These are phyloP conservation scores for Benthosema pterotum DNA, from an alignment of 2,797 vertebrate species.

Conservation along the genomic window DNA sequence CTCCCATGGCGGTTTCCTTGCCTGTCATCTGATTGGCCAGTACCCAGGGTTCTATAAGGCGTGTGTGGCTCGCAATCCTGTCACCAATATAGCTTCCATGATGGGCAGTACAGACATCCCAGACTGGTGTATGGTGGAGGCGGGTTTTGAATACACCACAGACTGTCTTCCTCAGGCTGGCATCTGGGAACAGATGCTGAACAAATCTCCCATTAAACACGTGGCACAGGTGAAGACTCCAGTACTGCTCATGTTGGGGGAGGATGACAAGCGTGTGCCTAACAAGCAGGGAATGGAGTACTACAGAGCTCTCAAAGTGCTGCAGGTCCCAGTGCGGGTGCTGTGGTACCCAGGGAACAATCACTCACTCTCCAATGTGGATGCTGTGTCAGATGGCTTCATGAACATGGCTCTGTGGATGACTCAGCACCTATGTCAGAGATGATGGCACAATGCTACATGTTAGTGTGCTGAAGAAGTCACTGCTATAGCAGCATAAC, in stretches of 20 bases:
- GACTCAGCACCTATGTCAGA: slow-evolving; percentile 80
- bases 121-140: slow-evolving; percentile 92
- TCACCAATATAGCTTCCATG: slow-evolving; percentile 93
- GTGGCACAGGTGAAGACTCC: slow-evolving; percentile 86
- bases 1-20: slow-evolving; percentile 95
- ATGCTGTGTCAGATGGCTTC: slow-evolving; percentile 93
- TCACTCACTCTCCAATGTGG: slow-evolving; percentile 89
- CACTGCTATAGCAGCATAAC: too few species aligned
- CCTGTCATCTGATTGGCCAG: slow-evolving; percentile 94
- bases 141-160: slow-evolving; percentile 82
- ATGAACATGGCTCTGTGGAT: slow-evolving; percentile 93
- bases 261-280: slow-evolving; percentile 92
- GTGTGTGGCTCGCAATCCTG: slow-evolving; percentile 90
- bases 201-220: slow-evolving; percentile 89
- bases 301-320: slow-evolving; percentile 88
- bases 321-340: slow-evolving; percentile 85
- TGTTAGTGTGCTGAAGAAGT: too few species aligned
- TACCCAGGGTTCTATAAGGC: slow-evolving; percentile 90
- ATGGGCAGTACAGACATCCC: slow-evolving; percentile 91
- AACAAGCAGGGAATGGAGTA: slow-evolving; percentile 93
- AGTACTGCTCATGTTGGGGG: slow-evolving; percentile 89
- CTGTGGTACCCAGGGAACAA: slow-evolving; percentile 92
- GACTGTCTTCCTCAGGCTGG: slow-evolving; percentile 77
- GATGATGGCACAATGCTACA: slow-evolving; percentile 21
- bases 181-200: slow-evolving; percentile 87